A percentile compares a stretch with the other conserved stretches of the same genome.
Conservation (phyloP, 2,113 vertebrate species). For the Larimichthys polyactis region DNA sequence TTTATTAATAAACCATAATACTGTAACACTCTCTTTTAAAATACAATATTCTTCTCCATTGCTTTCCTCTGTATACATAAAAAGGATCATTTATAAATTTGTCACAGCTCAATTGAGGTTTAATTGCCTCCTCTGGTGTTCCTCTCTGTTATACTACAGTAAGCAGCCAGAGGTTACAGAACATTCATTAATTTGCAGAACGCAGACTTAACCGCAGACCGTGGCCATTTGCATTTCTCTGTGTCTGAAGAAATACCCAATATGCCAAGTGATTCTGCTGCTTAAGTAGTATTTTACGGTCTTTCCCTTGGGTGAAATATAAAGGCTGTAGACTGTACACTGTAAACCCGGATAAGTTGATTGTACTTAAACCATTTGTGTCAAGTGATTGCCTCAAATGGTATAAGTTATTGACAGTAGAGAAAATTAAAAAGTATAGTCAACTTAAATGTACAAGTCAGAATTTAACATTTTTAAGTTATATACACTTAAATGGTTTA, state of each 20-base stretch:
- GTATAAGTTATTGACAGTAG: too few species aligned
- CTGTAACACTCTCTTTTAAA: neutral
- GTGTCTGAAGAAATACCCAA: neutral
- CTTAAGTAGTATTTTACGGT: neutral
- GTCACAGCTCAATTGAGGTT: neutral
- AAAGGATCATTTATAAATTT: neutral
- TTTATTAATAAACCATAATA: neutral
- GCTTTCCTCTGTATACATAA: neutral
- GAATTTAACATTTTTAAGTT: too few species aligned
- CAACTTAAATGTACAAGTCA: too few species aligned
- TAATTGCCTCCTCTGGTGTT: neutral
- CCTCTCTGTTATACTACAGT: neutral
- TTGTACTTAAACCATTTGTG: too few species aligned
- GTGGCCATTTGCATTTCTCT: neutral
- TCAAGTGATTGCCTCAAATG: too few species aligned
- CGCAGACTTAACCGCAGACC: neutral
- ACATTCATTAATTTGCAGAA: neutral
- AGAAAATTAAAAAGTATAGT: too few species aligned
- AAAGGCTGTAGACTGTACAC: neutral
- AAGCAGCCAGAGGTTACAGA: neutral
- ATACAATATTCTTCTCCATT: neutral
- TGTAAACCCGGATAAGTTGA: too few species aligned
- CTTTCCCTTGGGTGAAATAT: slow-evolving; percentile 1
- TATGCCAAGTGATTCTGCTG: neutral
- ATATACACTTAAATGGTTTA: too few species aligned